These are phyloP conservation scores for Orchesellides sinensis DNA, from an alignment of 2,888 invertebrate species.

Conservation along the genomic window DNA sequence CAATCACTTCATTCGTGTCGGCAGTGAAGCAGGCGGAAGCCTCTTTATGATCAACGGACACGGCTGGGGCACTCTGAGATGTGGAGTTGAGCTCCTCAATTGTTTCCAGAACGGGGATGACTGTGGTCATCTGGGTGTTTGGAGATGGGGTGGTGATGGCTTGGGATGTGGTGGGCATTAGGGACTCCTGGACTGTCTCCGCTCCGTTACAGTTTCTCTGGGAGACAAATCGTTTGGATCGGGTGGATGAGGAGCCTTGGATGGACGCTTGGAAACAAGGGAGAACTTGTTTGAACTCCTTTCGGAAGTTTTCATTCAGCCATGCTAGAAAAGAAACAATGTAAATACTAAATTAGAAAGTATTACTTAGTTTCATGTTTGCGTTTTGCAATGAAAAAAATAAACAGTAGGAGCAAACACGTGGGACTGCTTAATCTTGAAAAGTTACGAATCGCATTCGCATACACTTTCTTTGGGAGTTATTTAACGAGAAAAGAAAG, in stretches of 20 bases:
- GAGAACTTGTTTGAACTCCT: slow-evolving; percentile 89
- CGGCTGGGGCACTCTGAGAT: slow-evolving; percentile 65
- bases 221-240: slow-evolving; percentile 76
- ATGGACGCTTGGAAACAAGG: slow-evolving; percentile 79
- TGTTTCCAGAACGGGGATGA: slow-evolving; percentile 68
- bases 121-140: slow-evolving; percentile 72
- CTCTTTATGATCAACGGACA: slow-evolving; percentile 45
- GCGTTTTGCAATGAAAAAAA: no score
- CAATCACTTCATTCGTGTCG: slow-evolving; percentile 70
- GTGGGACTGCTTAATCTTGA: no score
- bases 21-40: slow-evolving; percentile 67
- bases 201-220: slow-evolving; percentile 86
- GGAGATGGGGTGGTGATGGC: not conserved
- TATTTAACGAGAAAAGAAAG: no score
- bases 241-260: slow-evolving; percentile 25
- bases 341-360: not conserved
- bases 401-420: no score
- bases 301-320: slow-evolving; percentile 96
- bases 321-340: slow-evolving; percentile 81
- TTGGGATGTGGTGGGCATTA: slow-evolving; percentile 78
- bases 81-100: slow-evolving; percentile 73
- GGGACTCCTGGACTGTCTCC: slow-evolving; percentile 84
- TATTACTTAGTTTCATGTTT: not conserved
- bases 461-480: no score
- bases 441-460: no score